Conservation (phyloP, 2,797 vertebrate species). For the Loriculus beryllinus region DNA sequence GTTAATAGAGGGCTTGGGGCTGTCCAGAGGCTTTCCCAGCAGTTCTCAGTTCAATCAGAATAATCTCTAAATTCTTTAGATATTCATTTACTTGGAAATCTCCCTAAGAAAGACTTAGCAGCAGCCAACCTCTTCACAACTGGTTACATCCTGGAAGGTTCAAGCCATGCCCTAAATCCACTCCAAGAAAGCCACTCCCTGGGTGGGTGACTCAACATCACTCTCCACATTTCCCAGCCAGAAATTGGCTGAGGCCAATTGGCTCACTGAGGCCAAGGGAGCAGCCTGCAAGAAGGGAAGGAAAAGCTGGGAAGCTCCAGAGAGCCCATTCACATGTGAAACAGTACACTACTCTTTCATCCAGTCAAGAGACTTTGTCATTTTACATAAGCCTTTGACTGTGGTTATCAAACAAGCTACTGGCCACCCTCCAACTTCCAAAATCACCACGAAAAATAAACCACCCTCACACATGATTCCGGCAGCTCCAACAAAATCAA, state of each 20-base stretch:
- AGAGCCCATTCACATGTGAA: neutral
- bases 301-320: neutral
- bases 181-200: neutral
- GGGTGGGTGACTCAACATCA: neutral
- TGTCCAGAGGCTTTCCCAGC: neutral
- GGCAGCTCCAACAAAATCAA: neutral
- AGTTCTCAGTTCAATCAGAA: neutral
- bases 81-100: neutral
- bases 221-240: neutral
- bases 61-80: neutral
- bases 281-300: neutral
- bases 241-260: neutral
- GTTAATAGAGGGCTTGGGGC: neutral
- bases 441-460: neutral
- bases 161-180: neutral
- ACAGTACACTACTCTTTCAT: neutral
- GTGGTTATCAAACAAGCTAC: neutral
- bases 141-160: neutral
- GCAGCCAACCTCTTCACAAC: neutral
- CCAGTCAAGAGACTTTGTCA: neutral
- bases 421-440: constrained; percentile 5
- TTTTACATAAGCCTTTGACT: constrained; percentile 13
- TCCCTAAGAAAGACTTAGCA: neutral
- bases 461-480: neutral
- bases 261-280: neutral